Evolutionary conservation across 2,113 vertebrate genomes (phyloP).

Genomic region (Ammodramus savannarum): DNA sequence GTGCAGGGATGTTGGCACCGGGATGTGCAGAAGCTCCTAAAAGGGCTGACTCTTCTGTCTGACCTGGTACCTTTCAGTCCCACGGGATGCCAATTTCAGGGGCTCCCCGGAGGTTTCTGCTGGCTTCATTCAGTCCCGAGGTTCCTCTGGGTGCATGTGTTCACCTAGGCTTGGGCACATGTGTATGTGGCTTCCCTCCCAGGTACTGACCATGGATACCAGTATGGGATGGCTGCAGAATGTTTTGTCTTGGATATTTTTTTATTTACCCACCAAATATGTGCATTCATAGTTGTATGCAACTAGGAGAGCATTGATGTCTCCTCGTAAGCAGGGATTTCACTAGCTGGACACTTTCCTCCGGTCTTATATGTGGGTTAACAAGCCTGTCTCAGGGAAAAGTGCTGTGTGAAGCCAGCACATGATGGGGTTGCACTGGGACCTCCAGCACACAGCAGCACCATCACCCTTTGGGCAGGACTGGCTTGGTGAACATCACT

Average conservation of each 20-base stretch:
- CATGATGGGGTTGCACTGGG: fast-evolving
- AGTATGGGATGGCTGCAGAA: background rate
- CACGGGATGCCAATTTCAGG: fast-evolving
- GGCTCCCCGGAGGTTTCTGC: background rate
- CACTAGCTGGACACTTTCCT: background rate
- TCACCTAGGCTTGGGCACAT: fast-evolving
- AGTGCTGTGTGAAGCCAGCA: background rate
- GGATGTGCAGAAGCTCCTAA: background rate
- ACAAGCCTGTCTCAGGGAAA: background rate
- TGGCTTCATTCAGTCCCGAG: background rate
- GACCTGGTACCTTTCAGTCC: background rate
- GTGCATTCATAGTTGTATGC: fast-evolving
- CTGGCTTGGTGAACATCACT: background rate
- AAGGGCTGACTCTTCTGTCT: fast-evolving
- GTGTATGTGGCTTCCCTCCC: background rate
- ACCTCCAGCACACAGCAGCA: background rate
- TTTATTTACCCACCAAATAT: fast-evolving
- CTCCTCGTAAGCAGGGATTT: background rate
- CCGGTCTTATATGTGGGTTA: background rate
- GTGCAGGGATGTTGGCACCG: background rate
- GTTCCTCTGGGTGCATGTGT: background rate
- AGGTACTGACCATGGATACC: no score
- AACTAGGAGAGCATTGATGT: background rate
- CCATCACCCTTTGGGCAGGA: fast-evolving
- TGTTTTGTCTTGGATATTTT: background rate